Percentiles rank a stretch among this genome's conserved stretches.
phyloP scores from a whole-genome alignment of 2,888 invertebrate species.

The Athalia cordata region DNA sequence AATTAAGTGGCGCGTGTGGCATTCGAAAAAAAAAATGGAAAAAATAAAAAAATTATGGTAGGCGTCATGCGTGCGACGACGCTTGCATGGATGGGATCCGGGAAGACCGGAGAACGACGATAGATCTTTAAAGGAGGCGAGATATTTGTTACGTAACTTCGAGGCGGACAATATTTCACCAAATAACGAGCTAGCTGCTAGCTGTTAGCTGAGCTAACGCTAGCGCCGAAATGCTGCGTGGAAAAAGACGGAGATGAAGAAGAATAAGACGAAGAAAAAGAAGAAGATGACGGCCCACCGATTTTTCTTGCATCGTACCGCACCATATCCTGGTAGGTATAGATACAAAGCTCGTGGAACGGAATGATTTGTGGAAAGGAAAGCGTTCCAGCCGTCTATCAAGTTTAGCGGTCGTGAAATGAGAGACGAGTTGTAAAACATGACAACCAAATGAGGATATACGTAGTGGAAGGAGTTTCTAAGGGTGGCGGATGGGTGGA shows the following conservation, averaged over 20 bases:
- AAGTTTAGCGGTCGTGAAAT: slow-evolving; percentile 66
- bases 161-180: slow-evolving; percentile 50
- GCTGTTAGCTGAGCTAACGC: slow-evolving; percentile 39
- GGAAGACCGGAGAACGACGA: slow-evolving; percentile 37
- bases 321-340: neutral
- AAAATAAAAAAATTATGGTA: neutral
- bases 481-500: slow-evolving; percentile 44
- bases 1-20: slow-evolving; percentile 58
- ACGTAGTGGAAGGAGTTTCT: slow-evolving; percentile 60
- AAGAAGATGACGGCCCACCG: too few relatives aligned
- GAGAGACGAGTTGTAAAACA: slow-evolving; percentile 69
- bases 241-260: neutral
- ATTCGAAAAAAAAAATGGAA: slow-evolving; percentile 46
- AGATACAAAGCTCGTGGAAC: slow-evolving; percentile 37
- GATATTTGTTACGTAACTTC: slow-evolving; percentile 46
- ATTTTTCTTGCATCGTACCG: neutral
- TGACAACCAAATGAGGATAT: slow-evolving; percentile 68
- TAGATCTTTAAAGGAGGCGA: slow-evolving; percentile 47
- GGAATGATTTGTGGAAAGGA: slow-evolving; percentile 63
- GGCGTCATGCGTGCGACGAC: slow-evolving; percentile 26
- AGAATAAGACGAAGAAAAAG: too few relatives aligned
- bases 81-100: slow-evolving; percentile 12
- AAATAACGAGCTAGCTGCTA: slow-evolving; percentile 52
- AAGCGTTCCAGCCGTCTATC: slow-evolving; percentile 62
- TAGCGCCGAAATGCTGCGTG: slow-evolving; percentile 17